These are phyloP conservation scores for Archilochus colubris DNA, from an alignment of 2,113 vertebrate species.

Conservation along the genomic window DNA sequence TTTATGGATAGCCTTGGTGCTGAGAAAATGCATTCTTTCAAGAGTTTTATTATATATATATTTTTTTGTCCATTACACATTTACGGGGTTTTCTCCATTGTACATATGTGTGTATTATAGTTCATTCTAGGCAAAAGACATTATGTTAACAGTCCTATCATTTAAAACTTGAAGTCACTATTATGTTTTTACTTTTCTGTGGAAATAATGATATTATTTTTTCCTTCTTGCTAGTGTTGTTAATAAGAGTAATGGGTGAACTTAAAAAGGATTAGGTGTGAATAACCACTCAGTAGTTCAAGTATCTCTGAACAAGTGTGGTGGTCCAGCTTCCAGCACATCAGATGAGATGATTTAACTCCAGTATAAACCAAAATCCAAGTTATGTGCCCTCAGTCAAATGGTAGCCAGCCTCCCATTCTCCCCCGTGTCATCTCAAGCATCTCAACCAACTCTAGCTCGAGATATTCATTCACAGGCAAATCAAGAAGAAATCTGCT, in stretches of 20 bases:
- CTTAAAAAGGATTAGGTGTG: constrained; percentile 22
- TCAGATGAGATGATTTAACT: neutral
- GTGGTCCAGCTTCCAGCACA: neutral
- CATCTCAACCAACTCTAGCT: constrained; percentile 4
- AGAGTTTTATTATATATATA: constrained; percentile 70
- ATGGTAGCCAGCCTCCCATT: neutral
- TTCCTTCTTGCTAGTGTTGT: constrained; percentile 6
- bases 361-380: neutral
- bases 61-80: constrained; percentile 69
- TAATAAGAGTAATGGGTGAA: constrained; percentile 37
- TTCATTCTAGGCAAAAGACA: constrained; percentile 68
- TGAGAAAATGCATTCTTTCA: constrained; percentile 74
- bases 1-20: constrained; percentile 70
- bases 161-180: constrained; percentile 71
- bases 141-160: constrained; percentile 73
- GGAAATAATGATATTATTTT: constrained; percentile 16
- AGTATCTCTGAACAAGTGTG: neutral
- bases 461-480: neutral
- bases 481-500: neutral
- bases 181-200: constrained; percentile 52
- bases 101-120: constrained; percentile 62
- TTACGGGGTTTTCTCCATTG: constrained; percentile 63
- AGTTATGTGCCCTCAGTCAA: neutral
- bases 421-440: neutral
- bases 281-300: neutral